Evolutionary conservation across 2,797 vertebrate species (phyloP).

Genomic region (Xiphorhynchus erythropygius): DNA sequence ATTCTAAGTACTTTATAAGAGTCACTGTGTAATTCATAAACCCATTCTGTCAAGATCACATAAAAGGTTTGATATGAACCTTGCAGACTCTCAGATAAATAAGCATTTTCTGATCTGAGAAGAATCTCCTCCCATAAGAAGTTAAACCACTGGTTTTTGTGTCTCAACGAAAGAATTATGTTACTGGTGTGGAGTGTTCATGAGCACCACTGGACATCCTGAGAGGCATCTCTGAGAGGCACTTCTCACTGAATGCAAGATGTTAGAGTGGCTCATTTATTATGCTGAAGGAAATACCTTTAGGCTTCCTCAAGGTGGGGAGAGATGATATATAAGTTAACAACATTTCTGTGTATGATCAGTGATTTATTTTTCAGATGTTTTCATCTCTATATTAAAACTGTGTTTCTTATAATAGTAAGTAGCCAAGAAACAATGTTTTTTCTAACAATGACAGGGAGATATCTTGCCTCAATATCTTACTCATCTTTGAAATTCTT

Average conservation of each 20-base stretch:
- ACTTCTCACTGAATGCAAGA: not conserved
- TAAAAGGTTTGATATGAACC: not conserved
- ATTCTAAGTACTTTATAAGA: not conserved
- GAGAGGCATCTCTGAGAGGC: not conserved
- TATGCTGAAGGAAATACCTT: not conserved
- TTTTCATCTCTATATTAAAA: not conserved
- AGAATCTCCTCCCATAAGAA: not conserved
- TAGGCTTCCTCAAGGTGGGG: not conserved
- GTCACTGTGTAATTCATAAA: not conserved
- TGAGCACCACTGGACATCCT: not conserved
- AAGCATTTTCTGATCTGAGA: not conserved
- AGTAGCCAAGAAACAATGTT: not conserved
- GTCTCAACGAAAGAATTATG: not conserved
- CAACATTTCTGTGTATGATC: not conserved
- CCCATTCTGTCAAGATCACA: not conserved
- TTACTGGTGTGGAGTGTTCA: not conserved
- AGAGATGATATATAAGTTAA: not conserved
- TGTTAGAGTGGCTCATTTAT: not conserved
- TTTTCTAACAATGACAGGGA: not conserved
- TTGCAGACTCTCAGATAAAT: not conserved
- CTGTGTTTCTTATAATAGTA: not conserved
- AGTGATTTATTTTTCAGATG: not conserved
- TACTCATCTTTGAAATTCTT: not conserved
- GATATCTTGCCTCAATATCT: not conserved
- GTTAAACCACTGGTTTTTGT: not conserved